Percentiles rank a stretch among this genome's conserved stretches.
phyloP scores from a whole-genome alignment of 2,888 invertebrate species.

The Lagria hirta region DNA sequence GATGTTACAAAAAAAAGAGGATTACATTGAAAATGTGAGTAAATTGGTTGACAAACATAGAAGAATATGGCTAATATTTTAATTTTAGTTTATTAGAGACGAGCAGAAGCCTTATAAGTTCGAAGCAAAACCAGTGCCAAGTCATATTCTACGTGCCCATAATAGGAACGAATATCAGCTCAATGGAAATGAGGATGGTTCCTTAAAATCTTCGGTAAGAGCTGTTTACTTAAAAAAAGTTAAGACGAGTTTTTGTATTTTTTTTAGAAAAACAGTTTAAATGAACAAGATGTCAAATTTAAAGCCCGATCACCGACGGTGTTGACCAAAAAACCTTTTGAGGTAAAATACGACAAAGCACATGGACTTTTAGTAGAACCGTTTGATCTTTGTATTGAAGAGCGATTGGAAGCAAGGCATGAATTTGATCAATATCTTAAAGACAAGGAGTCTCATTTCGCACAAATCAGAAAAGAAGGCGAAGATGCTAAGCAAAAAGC shows the following conservation, averaged over 20 bases:
- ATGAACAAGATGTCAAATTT: constrained; percentile 51
- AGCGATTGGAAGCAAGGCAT: constrained; percentile 63
- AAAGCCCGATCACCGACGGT: constrained; percentile 66
- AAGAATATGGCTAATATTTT: not conserved
- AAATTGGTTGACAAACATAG: not conserved
- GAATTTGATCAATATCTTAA: constrained; percentile 62
- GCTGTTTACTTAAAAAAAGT: not conserved
- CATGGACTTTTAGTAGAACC: constrained; percentile 56
- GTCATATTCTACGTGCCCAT: constrained; percentile 23
- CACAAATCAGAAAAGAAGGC: constrained; percentile 38
- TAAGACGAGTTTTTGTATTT: no score
- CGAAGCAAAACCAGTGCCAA: constrained; percentile 70
- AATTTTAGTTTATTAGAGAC: constrained; percentile 54
- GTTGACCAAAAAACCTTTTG: constrained; percentile 65
- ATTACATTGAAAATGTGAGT: constrained; percentile 58
- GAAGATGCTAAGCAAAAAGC: constrained; percentile 45
- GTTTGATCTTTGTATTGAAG: constrained; percentile 66
- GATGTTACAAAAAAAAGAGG: constrained; percentile 60
- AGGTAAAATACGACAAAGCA: constrained; percentile 58
- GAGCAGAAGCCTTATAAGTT: constrained; percentile 65
- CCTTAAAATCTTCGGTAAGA: constrained; percentile 39
- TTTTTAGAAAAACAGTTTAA: constrained; percentile 4
- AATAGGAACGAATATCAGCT: constrained; percentile 11
- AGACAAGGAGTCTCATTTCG: constrained; percentile 57
- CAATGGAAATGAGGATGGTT: constrained; percentile 9